These are phyloP conservation scores for Monoplex corrugatus DNA, from an alignment of 2,888 invertebrate species.

Conservation along the genomic window DNA sequence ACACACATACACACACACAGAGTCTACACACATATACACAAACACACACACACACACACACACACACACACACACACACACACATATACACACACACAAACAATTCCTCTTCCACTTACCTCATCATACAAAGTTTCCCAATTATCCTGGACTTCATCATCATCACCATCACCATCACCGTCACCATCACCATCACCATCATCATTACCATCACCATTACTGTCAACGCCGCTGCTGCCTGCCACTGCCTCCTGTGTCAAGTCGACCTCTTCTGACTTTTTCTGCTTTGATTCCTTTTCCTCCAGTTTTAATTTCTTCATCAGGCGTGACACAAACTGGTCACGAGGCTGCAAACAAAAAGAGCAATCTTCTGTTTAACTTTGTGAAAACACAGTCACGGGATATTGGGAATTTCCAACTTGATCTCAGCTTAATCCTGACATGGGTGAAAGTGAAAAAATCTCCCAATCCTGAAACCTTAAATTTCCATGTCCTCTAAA, in stretches of 20 bases:
- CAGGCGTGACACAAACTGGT: conserved; percentile 74
- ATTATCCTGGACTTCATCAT: conserved; percentile 67
- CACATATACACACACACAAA: no score
- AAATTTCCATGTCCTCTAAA: no score
- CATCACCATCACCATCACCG: conserved; percentile 47
- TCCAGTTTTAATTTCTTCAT: conserved; percentile 74
- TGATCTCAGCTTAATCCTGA: no score
- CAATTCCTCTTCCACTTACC: not conserved
- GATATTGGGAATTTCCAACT: no score
- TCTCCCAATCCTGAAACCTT: no score
- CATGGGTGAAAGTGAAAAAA: no score
- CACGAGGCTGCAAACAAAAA: conserved; percentile 72
- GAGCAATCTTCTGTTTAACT: not conserved
- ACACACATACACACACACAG: no score
- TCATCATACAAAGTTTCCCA: conserved; percentile 71
- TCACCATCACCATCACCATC: not conserved
- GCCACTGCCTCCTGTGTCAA: not conserved
- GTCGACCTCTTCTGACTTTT: no score
- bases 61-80: no score
- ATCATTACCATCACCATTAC: not conserved
- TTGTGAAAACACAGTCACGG: no score
- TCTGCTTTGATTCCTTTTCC: conserved; percentile 49
- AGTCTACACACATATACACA: not conserved
- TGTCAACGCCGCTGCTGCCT: not conserved
- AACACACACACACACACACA: no score